These are phyloP conservation scores for Muscicapa striata DNA, from an alignment of 2,797 vertebrate species.

Conservation along the genomic window DNA sequence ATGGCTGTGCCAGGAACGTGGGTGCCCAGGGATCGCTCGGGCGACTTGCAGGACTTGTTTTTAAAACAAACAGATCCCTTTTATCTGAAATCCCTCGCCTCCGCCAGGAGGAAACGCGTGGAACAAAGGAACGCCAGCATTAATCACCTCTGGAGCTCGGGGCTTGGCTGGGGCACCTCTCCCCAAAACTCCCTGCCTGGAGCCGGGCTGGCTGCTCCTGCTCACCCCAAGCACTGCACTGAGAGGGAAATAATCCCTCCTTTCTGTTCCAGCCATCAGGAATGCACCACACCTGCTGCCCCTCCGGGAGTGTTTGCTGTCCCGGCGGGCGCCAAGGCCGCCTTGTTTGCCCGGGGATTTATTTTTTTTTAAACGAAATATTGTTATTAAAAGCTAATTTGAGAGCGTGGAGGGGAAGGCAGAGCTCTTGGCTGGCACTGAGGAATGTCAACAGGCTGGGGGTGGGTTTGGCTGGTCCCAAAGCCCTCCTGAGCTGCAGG, in stretches of 20 bases:
- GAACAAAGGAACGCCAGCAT: not conserved
- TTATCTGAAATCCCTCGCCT: not conserved
- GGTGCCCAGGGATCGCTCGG: not conserved
- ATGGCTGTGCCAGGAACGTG: no score
- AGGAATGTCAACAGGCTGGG: not conserved
- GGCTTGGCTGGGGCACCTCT: not conserved
- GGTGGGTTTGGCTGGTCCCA: not conserved
- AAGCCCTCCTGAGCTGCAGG: not conserved
- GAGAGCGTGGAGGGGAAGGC: not conserved
- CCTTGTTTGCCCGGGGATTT: constrained; percentile 20
- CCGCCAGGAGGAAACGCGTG: rapidly evolving
- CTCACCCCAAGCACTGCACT: rapidly evolving
- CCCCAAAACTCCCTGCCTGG: not conserved
- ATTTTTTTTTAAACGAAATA: not conserved
- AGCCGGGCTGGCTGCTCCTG: not conserved
- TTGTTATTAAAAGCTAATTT: constrained; percentile 30
- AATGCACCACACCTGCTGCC: constrained; percentile 46
- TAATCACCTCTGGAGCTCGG: not conserved
- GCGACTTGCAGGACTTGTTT: not conserved
- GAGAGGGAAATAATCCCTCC: not conserved
- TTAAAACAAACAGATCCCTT: not conserved
- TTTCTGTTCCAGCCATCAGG: constrained; percentile 6
- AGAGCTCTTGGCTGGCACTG: not conserved
- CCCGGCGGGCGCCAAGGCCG: not conserved
- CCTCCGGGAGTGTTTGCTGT: constrained; percentile 33